Percentiles rank a stretch among this genome's conserved stretches.
phyloP scores from a whole-genome alignment of 1,140 invertebrate species.

The Danaus melanippus region DNA sequence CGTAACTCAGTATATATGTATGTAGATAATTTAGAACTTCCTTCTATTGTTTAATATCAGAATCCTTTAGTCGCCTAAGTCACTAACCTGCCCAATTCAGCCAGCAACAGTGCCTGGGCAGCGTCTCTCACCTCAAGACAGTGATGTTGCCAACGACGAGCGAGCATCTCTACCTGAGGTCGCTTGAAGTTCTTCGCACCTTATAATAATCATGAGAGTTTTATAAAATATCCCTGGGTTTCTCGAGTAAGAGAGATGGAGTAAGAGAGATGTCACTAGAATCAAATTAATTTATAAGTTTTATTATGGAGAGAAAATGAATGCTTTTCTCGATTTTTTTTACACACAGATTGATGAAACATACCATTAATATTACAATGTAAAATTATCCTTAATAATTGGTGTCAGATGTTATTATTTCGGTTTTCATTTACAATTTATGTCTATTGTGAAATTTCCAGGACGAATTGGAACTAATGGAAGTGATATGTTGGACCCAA shows the following conservation, averaged over 20 bases:
- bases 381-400: neutral
- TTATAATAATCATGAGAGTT: constrained; percentile 21
- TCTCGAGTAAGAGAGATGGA: too few species aligned
- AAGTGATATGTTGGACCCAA: too few species aligned
- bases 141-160: constrained; percentile 97
- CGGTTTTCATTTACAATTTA: neutral
- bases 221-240: too few species aligned
- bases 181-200: constrained; percentile 89
- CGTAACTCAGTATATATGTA: too few species aligned
- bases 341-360: neutral
- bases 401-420: neutral
- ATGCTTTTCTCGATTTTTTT: too few species aligned
- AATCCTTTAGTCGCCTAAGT: neutral
- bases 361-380: neutral
- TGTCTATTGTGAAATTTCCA: too few species aligned
- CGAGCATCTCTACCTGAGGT: constrained; percentile 97
- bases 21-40: too few species aligned
- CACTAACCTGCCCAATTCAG: constrained; percentile 85
- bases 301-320: too few species aligned
- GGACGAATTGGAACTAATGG: too few species aligned
- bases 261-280: too few species aligned
- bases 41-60: too few species aligned
- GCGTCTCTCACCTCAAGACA: constrained; percentile 97
- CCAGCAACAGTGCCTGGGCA: constrained; percentile 94
- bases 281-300: too few species aligned